Evolutionary conservation across 2,797 vertebrate species (phyloP).

Genomic region (Pipistrellus nathusii): DNA sequence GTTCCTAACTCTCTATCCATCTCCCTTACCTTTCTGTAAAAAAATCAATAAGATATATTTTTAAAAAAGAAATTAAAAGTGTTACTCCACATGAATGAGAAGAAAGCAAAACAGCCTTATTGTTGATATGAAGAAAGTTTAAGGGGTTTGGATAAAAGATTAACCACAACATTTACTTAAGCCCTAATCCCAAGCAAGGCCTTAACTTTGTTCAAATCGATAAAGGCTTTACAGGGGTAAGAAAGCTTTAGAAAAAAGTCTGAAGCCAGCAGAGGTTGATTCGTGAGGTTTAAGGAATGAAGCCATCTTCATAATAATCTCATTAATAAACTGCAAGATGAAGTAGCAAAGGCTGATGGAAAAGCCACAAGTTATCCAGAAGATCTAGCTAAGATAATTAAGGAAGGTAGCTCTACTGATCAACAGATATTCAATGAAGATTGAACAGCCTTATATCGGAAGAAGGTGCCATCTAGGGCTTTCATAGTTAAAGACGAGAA

Average conservation of each 20-base stretch:
- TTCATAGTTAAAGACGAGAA: neutral
- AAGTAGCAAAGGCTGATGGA: neutral
- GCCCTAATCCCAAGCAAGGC: neutral
- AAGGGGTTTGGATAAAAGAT: neutral
- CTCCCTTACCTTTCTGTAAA: too few relatives aligned
- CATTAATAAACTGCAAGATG: neutral
- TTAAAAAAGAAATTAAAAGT: neutral
- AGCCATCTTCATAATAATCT: neutral
- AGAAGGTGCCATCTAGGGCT: neutral
- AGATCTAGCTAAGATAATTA: neutral
- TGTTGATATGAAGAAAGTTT: neutral
- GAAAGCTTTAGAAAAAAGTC: neutral
- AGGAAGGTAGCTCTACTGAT: neutral
- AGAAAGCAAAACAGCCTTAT: neutral
- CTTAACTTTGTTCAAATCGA: neutral
- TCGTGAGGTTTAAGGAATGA: neutral
- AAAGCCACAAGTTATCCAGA: neutral
- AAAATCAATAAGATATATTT: too few relatives aligned
- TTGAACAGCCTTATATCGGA: neutral
- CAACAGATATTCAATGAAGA: neutral
- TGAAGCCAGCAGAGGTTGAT: neutral
- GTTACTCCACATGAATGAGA: neutral
- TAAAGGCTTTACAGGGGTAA: neutral
- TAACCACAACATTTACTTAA: neutral
- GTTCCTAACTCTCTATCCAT: too few relatives aligned